Conservation (phyloP, 2,113 vertebrate species). For the Atrichornis clamosus region DNA sequence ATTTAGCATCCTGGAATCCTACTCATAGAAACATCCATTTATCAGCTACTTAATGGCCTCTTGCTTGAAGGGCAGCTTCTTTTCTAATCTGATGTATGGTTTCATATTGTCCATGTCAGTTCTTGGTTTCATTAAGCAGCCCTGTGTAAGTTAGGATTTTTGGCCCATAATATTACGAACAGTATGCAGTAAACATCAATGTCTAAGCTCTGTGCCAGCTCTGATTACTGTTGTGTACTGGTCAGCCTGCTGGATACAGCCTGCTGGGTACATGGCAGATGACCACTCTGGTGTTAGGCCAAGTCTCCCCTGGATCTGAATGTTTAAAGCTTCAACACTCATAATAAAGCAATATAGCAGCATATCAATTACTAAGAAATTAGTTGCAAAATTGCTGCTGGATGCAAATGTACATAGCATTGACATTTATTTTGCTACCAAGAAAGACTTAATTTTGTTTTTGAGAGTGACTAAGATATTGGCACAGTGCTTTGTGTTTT, state of each 20-base stretch:
- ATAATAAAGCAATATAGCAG: not conserved
- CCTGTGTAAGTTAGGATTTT: not conserved
- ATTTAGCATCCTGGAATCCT: not conserved
- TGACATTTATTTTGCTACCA: slow-evolving; percentile 1
- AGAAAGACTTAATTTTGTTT: slow-evolving; percentile 51
- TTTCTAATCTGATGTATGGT: not conserved
- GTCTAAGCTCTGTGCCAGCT: not conserved
- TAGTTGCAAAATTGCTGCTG: slow-evolving; percentile 37
- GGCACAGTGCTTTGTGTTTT: slow-evolving; percentile 14
- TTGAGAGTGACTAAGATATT: slow-evolving; percentile 7
- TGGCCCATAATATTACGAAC: not conserved
- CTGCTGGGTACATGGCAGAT: not conserved
- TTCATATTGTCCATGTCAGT: not conserved
- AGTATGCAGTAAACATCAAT: not conserved
- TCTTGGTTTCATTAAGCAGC: not conserved
- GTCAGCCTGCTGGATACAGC: not conserved
- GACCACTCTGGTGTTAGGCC: not conserved
- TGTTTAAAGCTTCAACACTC: not conserved
- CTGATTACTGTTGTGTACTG: not conserved
- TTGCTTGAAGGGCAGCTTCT: not conserved
- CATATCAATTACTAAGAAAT: slow-evolving; percentile 28
- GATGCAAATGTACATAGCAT: not conserved
- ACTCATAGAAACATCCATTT: not conserved
- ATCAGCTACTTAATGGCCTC: not conserved
- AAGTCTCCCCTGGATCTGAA: not conserved